Evolutionary conservation across 2,888 invertebrate genomes (phyloP).

Genomic region (Oeneis ivallda): DNA sequence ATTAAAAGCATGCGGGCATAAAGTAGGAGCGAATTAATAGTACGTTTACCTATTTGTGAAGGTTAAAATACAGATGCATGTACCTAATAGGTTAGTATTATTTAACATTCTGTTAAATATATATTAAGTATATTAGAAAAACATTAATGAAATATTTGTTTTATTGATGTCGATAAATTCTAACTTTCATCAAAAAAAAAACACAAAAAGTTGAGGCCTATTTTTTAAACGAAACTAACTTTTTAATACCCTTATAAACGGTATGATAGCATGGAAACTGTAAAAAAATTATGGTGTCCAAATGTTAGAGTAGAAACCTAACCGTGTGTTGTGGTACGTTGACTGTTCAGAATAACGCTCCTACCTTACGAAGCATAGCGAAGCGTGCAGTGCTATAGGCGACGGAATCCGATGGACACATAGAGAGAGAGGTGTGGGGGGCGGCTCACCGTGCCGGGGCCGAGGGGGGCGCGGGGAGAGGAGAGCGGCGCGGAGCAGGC

Average conservation of each 20-base stretch:
- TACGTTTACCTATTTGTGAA: conserved; percentile 26
- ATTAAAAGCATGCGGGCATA: conserved; percentile 72
- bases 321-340: background rate
- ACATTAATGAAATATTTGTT: too few species aligned
- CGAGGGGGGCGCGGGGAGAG: conserved; percentile 79
- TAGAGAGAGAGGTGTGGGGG: conserved; percentile 74
- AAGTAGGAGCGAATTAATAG: conserved; percentile 73
- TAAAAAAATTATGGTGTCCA: too few species aligned
- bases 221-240: too few species aligned
- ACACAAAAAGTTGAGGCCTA: too few species aligned
- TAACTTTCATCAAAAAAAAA: too few species aligned
- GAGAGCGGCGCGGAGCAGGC: conserved; percentile 79
- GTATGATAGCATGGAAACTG: too few species aligned
- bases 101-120: background rate
- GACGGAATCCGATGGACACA: conserved; percentile 76
- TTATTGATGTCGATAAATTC: too few species aligned
- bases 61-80: conserved; percentile 17
- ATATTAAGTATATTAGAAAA: too few species aligned
- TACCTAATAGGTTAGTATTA: background rate
- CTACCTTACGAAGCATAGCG: conserved; percentile 77
- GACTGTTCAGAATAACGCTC: conserved; percentile 54
- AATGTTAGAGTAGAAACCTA: too few species aligned
- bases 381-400: conserved; percentile 80
- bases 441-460: conserved; percentile 79
- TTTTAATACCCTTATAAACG: too few species aligned